These are phyloP conservation scores for Lucilia cuprina DNA, from an alignment of 1,140 invertebrate species.

Conservation along the genomic window DNA sequence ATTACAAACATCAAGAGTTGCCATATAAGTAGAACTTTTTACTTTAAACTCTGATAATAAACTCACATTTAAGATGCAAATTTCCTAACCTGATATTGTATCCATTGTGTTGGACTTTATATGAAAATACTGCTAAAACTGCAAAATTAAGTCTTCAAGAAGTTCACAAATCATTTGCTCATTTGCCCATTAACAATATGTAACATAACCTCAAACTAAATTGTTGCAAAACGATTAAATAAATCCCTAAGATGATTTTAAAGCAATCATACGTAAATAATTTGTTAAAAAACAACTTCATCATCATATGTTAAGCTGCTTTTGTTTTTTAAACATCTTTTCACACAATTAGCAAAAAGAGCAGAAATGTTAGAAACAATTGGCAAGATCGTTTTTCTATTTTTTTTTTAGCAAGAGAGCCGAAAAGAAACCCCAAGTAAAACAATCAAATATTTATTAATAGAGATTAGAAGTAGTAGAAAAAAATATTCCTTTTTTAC, in stretches of 20 bases:
- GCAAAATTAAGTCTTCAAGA: not conserved
- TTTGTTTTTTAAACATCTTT: constrained; percentile 41
- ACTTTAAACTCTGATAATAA: too few species aligned
- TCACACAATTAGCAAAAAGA: constrained; percentile 30
- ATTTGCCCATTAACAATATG: not conserved
- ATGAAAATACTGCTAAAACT: too few species aligned
- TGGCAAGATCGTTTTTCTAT: not conserved
- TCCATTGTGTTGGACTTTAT: too few species aligned
- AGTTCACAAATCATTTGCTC: not conserved
- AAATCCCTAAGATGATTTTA: not conserved
- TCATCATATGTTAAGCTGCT: not conserved
- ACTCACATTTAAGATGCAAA: too few species aligned
- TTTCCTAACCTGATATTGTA: too few species aligned
- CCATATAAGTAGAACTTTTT: too few species aligned
- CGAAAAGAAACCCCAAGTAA: not conserved
- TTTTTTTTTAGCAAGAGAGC: not conserved
- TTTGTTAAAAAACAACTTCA: constrained; percentile 41
- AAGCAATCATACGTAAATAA: not conserved
- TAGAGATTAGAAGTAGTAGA: not conserved
- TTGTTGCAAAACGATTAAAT: not conserved
- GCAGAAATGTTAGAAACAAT: constrained; percentile 25
- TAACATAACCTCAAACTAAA: not conserved
- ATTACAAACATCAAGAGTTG: too few species aligned
- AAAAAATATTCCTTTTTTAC: not conserved
- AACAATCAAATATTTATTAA: not conserved